Evolutionary conservation across 1,140 invertebrate species (phyloP), one percentile per base, ranked within the genome.

Genomic region (Lerema accius): DNA sequence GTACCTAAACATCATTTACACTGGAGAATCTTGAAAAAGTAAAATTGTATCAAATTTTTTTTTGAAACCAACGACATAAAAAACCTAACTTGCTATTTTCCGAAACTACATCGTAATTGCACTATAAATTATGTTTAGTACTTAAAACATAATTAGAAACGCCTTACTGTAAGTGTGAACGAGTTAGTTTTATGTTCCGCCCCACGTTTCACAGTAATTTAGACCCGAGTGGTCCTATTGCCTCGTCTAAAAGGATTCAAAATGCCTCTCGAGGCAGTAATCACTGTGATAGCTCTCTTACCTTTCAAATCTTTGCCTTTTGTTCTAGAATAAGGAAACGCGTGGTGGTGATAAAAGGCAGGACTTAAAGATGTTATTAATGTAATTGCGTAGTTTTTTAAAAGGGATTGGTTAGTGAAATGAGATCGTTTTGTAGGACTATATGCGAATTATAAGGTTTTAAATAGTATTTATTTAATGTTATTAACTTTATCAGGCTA

Each of bases 251-350:
- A 42, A 55, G 39, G 19, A 43, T 19, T 55, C 37, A 40, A 55
- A 55, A 42, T 1, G 14, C 35, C 23, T 43, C 39, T 55, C 11
- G 19, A 55, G 39, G 39, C 51, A 42, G 39, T 43, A 55, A 55
- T 55, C 39, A 42, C 51, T 43, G 10, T 55, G 51, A 43, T 40
- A 19, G 19, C 51, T 43, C 51, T 40, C 51, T 28, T 55, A 55
- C 37, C 19, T 55, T 55, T 43, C 13, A 55, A 55, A 55, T 43
- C 51, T 42, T 53, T 53, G 14, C 35, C 50, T 53, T 55, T 55
- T 55, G 50, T 55, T 55, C 11, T 11, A 42, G 50, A 26, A 42
- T 55, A 55, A 55, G 50, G 37, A 55, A 42, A 55, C 40, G 50
- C 50, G 15, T 45, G 42, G 50, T 53, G 35, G 39, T 55, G 35